Evolutionary conservation across 2,797 vertebrate species (phyloP), one percentile per base, ranked within the genome.

Genomic region (Arrhamphus sclerolepis): DNA sequence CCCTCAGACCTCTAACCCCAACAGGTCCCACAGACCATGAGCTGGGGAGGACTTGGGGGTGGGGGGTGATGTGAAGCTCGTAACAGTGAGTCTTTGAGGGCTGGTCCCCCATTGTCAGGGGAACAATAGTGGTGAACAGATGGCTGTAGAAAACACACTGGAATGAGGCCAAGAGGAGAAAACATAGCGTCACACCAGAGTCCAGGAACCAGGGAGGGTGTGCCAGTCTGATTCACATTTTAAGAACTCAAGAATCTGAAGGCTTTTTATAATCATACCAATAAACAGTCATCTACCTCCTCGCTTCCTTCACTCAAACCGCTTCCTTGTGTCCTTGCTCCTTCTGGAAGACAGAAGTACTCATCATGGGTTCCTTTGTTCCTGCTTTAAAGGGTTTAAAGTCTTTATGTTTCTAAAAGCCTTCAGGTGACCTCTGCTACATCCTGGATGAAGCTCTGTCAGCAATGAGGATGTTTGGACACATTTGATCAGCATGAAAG

Each of bases 71-170:
- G 56, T 17, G 56, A 59, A 59, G 34, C 46, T 49, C 9, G 39
- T 31, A 20, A 39, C 29, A 42, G 38, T 16, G 38, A 6, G 14
- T 51, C 26, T 61, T 51, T 61, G 47, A 61, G 43, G 19, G 26
- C 6, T 16, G 4, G 28, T 48, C 7, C 28, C 47, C 57, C 8
- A 61, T 51, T 61, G 58, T 61, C 58, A 34, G 40, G 18, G 19
- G 22, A 20, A 61, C 48, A 61, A 61, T 52, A 19, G 26, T 2
- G 40, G 8, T 19, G n/a, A 48, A 24, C 58, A 61, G 58, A 61
- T 61, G 58, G 48, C 9, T 20, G 4, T 26, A 14, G 41, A 13
- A 8, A 31, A 18, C 31, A 8, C 31, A 11, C 5, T 7, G 39
- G 57, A 50, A 60, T 26, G 57, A 49, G 38, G 46, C 46, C 57